Percentiles rank a stretch among this genome's conserved stretches.
Evolutionary conservation across 2,888 invertebrate species (phyloP).

Genomic region (Phengaris arion): DNA sequence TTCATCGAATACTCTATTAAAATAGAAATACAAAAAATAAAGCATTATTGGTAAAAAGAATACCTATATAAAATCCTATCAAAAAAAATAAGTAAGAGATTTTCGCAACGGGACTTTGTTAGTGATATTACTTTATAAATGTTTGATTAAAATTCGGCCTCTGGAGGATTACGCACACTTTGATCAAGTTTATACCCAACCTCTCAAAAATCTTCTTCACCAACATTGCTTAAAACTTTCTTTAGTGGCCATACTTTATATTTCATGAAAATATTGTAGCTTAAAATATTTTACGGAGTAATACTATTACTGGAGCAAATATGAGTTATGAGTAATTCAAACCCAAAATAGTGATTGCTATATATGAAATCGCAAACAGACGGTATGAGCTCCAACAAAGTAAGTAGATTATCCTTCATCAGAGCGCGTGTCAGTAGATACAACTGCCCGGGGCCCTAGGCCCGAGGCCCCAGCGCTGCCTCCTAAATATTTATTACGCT

Average conservation of each 20-base stretch:
- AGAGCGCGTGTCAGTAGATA: neutral
- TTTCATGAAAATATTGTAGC: neutral
- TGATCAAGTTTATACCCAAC: slow-evolving; percentile 10
- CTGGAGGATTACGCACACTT: neutral
- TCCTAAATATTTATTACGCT: neutral
- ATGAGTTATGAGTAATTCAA: neutral
- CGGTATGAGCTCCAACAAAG: neutral
- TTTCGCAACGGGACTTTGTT: neutral
- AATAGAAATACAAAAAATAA: neutral
- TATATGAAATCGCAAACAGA: neutral
- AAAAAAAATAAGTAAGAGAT: neutral
- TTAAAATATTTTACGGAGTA: neutral
- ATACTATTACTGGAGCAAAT: too few relatives aligned
- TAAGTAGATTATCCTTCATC: slow-evolving; percentile 12
- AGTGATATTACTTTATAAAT: slow-evolving; percentile 19
- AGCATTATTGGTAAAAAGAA: neutral
- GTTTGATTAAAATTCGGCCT: slow-evolving; percentile 17
- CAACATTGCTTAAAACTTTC: neutral
- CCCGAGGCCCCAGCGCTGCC: slow-evolving; percentile 1
- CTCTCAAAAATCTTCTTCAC: slow-evolving; percentile 13
- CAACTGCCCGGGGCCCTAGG: slow-evolving; percentile 1
- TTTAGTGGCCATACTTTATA: slow-evolving; percentile 4
- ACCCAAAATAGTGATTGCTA: neutral
- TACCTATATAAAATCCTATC: neutral
- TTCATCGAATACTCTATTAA: neutral